Evolutionary conservation across 1,140 invertebrate species (phyloP), one percentile per base, ranked within the genome.

Genomic region (Drosophila sechellia): DNA sequence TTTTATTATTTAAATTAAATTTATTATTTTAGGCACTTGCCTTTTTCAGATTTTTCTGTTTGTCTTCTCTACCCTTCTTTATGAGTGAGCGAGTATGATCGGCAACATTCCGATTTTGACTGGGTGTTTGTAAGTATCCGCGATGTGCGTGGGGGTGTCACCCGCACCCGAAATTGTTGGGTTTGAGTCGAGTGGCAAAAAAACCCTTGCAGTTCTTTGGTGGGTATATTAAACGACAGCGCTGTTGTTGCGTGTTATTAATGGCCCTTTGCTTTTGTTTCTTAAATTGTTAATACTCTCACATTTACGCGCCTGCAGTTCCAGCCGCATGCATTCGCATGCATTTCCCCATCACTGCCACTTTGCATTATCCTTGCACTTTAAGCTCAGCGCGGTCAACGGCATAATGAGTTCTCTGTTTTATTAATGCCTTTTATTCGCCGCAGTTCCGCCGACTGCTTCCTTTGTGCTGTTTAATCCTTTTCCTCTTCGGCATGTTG

Each of bases 391-490:
- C 53, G 50, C 54, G 77, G 77, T 75, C 77, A 79, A 58, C 55
- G 63, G 70, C 55, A 60, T 77, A 78, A 68, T 77, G 58, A 72
- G 70, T 53, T 50, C 58, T 66, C 49, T 57, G 25, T 64, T 50
- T 61, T 78, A 78, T 78, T 77, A 60, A 57, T 77, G 73, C 76
- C 37, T 40, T 65, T 83, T 58, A 49, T 68, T 64, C 71, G 13
- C 15, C 43, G 11, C 57, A 61, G 37, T 75, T 58, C 40, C 48
- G 37, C 70, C 46, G 17, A 35, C 52, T 39, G 46, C 52, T 40
- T 74, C 53, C 53, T 77, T 77, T 76, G 56, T 77, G 50, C 37
- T 20, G 63, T 40, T 76, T 80, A 80, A 80, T 76, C 71, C 64
- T 76, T 80, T 80, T 57, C 42, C 57, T 55, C 45, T 53, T 75